These are phyloP conservation scores for Tetrax tetrax DNA, from an alignment of 2,113 vertebrate species.

Conservation along the genomic window DNA sequence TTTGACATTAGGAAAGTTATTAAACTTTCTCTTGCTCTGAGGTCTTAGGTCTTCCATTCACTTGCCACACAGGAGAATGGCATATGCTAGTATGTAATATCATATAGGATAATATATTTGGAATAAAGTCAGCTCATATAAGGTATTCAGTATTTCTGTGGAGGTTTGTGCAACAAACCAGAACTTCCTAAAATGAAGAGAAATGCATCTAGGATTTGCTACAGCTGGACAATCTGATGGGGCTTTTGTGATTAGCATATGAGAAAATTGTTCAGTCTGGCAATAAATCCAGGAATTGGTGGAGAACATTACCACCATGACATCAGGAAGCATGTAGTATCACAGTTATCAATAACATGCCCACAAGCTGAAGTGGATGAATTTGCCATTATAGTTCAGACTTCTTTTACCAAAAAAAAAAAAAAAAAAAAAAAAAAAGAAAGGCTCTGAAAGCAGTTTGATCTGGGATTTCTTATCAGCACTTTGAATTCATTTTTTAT, in stretches of 20 bases:
- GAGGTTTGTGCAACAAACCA: background rate
- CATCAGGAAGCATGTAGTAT: background rate
- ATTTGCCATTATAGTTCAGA: background rate
- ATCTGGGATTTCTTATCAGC: background rate
- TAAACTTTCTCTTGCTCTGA: background rate
- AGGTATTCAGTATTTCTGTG: background rate
- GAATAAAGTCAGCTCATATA: background rate
- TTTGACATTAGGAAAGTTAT: background rate
- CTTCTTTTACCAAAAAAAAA: background rate
- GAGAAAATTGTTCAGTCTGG: background rate
- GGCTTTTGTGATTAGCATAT: background rate
- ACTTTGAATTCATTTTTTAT: background rate
- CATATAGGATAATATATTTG: background rate
- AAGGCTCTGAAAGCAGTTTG: background rate
- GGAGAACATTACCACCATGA: background rate
- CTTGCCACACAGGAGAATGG: background rate
- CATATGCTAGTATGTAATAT: background rate
- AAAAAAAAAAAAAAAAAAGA: background rate
- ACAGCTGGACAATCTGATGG: background rate
- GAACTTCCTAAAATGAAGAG: background rate
- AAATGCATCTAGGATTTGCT: background rate
- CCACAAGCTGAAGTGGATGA: background rate
- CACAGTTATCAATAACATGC: background rate
- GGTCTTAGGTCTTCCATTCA: background rate
- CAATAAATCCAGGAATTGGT: background rate